phyloP scores from a whole-genome alignment of 2,113 vertebrate genomes.

The Entosphenus tridentatus region DNA sequence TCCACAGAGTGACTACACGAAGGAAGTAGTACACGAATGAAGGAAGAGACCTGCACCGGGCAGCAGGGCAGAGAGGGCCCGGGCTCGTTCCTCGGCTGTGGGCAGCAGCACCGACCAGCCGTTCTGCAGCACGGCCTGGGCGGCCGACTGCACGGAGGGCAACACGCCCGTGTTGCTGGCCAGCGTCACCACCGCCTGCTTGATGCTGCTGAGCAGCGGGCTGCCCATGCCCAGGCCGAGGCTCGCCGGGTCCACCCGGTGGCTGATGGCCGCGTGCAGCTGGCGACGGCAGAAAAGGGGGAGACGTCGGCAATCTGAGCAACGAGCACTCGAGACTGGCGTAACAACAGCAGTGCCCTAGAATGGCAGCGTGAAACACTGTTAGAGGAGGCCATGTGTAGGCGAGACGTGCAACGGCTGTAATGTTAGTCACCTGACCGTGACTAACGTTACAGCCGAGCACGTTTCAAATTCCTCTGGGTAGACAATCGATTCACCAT shows the following conservation, averaged over 20 bases:
- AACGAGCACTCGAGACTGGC: no score
- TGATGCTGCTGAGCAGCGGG: slow-evolving; percentile 65
- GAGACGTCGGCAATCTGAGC: not conserved
- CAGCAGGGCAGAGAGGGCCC: slow-evolving; percentile 65
- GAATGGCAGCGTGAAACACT: no score
- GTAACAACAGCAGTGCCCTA: no score
- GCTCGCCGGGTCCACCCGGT: slow-evolving; percentile 77
- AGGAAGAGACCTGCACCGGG: slow-evolving; percentile 49
- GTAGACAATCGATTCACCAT: no score
- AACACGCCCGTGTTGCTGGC: slow-evolving; percentile 83
- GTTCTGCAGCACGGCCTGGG: slow-evolving; percentile 78
- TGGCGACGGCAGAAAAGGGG: slow-evolving; percentile 16
- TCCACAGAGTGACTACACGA: no score
- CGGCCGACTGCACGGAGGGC: slow-evolving; percentile 59
- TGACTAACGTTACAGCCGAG: no score
- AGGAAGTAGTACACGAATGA: not conserved
- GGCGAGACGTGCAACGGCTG: no score
- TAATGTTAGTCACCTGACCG: no score
- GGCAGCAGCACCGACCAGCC: slow-evolving; percentile 88
- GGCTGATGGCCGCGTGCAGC: slow-evolving; percentile 88
- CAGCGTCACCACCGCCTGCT: slow-evolving; percentile 70
- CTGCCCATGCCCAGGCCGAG: slow-evolving; percentile 71
- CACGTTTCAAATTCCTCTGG: no score
- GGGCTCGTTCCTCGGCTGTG: slow-evolving; percentile 71
- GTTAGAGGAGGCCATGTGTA: no score